These are phyloP conservation scores for Calvadosia cruxmelitensis DNA, from an alignment of 30 jellyfish, hydroid and myxozoan genomes.

Conservation along the genomic window DNA sequence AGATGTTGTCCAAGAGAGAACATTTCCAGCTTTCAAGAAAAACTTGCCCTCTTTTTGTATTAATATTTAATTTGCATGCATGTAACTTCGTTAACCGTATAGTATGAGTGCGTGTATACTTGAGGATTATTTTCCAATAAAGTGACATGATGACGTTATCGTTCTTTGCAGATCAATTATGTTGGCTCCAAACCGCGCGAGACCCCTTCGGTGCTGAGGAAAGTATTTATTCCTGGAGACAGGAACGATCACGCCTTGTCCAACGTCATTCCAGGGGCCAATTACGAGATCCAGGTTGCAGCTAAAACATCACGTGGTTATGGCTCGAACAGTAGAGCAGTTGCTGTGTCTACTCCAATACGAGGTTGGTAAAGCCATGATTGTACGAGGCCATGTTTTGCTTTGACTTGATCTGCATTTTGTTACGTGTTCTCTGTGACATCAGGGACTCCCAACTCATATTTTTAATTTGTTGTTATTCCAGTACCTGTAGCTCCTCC, in stretches of 20 bases:
- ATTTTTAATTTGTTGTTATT: background rate
- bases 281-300: slow-evolving; percentile 14
- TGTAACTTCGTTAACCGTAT: too few relatives aligned
- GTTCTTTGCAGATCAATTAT: slow-evolving; percentile 2
- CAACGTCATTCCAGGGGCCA: slow-evolving; percentile 31
- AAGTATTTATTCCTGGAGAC: background rate
- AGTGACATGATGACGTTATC: background rate
- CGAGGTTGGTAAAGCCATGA: background rate
- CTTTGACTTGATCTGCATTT: background rate
- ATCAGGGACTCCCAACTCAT: background rate
- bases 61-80: too few relatives aligned
- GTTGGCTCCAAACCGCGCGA: slow-evolving; percentile 8
- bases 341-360: background rate
- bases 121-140: too few relatives aligned
- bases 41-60: too few relatives aligned
- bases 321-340: slow-evolving; percentile 25
- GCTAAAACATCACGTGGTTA: slow-evolving; percentile 59
- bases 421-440: background rate
- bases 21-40: too few relatives aligned
- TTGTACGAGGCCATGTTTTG: slow-evolving; percentile 9
- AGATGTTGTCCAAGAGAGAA: too few relatives aligned
- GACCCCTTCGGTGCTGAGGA: background rate
- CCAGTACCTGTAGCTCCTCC: slow-evolving; percentile 50
- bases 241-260: slow-evolving; percentile 3
- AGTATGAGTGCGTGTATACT: too few relatives aligned